phyloP scores from a whole-genome alignment of 2,797 vertebrate genomes.

The Pteronotus mesoamericanus region DNA sequence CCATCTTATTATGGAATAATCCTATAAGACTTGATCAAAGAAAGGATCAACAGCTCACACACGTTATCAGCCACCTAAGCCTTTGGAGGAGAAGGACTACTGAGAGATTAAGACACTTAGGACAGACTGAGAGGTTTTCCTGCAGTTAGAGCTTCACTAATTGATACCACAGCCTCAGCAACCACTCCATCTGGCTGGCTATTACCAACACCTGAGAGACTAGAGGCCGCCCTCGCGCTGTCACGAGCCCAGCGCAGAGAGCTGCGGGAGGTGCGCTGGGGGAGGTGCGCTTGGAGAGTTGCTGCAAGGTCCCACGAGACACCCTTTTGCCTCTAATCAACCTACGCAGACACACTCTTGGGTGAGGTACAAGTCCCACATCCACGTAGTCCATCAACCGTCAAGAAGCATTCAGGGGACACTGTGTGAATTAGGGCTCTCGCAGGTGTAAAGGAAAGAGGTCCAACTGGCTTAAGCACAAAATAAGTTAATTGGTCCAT shows the following conservation, averaged over 20 bases:
- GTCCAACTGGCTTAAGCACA: not conserved
- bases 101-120: conserved; percentile 34
- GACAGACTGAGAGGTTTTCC: conserved; percentile 8
- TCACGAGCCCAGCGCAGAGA: not conserved
- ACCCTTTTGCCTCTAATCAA: not conserved
- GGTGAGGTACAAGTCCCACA: not conserved
- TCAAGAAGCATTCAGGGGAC: not conserved
- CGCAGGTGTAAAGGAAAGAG: not conserved
- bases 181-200: not conserved
- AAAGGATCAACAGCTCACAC: conserved; percentile 52
- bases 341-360: not conserved
- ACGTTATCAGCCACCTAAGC: conserved; percentile 19
- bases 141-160: conserved; percentile 3
- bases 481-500: conserved; percentile 9
- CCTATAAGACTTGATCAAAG: conserved; percentile 40
- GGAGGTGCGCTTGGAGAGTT: not conserved
- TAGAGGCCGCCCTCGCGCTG: fast-evolving
- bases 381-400: not conserved
- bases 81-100: conserved; percentile 22
- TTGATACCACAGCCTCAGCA: not conserved
- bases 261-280: not conserved
- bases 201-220: not conserved
- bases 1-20: conserved; percentile 28
- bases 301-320: not conserved
- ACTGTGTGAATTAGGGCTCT: not conserved